Conservation (phyloP, 2,113 vertebrate species). For the Leptocoma aspasia region DNA sequence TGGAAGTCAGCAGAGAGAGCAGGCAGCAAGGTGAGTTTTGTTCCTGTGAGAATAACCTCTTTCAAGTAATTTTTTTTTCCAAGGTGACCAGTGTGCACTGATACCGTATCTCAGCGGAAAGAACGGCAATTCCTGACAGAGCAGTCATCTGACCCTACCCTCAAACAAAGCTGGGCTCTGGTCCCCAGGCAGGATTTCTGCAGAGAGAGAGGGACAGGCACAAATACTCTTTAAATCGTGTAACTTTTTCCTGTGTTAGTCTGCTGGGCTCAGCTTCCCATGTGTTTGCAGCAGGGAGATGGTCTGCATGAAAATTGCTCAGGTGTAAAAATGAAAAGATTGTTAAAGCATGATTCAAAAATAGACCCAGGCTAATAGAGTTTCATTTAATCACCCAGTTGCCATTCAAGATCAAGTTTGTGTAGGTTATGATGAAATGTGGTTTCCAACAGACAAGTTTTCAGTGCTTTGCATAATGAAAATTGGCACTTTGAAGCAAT, state of each 20-base stretch:
- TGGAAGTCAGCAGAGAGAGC: neutral
- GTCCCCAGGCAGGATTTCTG: neutral
- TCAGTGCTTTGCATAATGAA: neutral
- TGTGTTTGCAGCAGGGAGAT: neutral
- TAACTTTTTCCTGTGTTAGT: neutral
- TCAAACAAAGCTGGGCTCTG: neutral
- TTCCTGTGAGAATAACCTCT: slow-evolving; percentile 15
- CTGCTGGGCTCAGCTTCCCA: neutral
- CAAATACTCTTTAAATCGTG: neutral
- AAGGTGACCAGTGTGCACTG: slow-evolving; percentile 14
- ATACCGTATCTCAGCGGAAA: neutral
- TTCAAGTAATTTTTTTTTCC: slow-evolving; percentile 19
- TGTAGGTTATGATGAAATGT: neutral
- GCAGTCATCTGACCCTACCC: neutral
- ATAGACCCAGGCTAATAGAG: neutral
- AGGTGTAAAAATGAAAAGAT: neutral
- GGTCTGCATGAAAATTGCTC: neutral
- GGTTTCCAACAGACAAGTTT: neutral
- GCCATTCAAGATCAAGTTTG: neutral
- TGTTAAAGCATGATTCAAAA: neutral
- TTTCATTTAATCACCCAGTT: neutral
- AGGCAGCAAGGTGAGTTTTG: neutral
- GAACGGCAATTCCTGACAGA: neutral
- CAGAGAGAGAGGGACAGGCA: neutral
- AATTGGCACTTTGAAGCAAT: slow-evolving; percentile 12